Conservation (phyloP, 2,888 invertebrate species). For the Laothoe populi region DNA sequence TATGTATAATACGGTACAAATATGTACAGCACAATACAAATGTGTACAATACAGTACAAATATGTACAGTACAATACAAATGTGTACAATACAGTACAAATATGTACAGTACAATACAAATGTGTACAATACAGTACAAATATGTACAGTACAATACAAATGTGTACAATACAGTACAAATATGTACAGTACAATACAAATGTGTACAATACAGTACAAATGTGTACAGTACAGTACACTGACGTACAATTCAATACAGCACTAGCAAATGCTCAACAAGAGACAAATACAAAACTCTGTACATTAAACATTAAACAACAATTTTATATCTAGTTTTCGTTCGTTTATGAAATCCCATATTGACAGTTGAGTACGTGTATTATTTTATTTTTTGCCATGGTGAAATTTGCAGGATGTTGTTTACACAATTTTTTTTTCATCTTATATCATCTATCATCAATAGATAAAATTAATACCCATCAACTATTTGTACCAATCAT, state of each 20-base stretch:
- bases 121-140: conserved; percentile 1
- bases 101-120: not conserved
- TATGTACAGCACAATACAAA: not conserved
- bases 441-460: too few species aligned
- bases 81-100: not conserved
- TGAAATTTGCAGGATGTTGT: too few species aligned
- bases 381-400: too few species aligned
- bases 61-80: not conserved
- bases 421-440: too few species aligned
- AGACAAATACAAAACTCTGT: conserved; percentile 28
- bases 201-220: not conserved
- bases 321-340: conserved; percentile 23
- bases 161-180: not conserved
- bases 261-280: conserved; percentile 29
- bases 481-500: too few species aligned
- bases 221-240: not conserved
- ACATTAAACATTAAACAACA: conserved; percentile 37
- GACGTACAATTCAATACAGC: conserved; percentile 3
- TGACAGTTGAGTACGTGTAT: not conserved
- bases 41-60: not conserved
- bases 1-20: conserved; percentile 4
- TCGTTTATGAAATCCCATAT: conserved; percentile 9
- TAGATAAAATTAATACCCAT: too few species aligned
- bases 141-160: too few species aligned
- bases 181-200: not conserved